phyloP scores from a whole-genome alignment of 2,888 invertebrate species.

The Pardosa pseudoannulata region DNA sequence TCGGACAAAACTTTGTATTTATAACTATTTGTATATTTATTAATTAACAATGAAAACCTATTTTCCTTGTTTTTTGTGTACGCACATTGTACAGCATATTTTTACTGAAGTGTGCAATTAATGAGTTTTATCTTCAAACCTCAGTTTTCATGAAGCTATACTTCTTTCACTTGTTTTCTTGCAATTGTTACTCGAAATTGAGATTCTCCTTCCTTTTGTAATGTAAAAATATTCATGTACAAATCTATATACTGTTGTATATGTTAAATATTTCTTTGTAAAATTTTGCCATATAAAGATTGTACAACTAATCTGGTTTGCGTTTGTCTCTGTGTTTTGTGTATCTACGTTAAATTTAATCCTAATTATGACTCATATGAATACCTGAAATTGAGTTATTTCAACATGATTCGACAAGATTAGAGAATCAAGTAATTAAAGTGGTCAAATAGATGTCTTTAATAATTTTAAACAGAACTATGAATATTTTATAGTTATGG shows the following conservation, averaged over 20 bases:
- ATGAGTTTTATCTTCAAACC: background rate
- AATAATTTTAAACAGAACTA: too few relatives aligned
- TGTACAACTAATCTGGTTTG: constrained; percentile 43
- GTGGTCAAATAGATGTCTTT: too few relatives aligned
- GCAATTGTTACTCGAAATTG: constrained; percentile 40
- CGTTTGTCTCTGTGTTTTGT: too few relatives aligned
- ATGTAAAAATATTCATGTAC: constrained; percentile 58
- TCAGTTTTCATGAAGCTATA: background rate
- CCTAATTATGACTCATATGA: too few relatives aligned
- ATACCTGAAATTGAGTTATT: too few relatives aligned
- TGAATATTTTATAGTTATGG: too few relatives aligned
- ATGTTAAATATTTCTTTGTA: constrained; percentile 68
- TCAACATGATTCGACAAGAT: too few relatives aligned
- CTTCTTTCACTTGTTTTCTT: constrained; percentile 42
- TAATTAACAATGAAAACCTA: background rate
- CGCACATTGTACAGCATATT: constrained; percentile 16
- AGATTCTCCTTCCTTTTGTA: constrained; percentile 26
- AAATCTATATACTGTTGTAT: constrained; percentile 62
- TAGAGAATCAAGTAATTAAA: too few relatives aligned
- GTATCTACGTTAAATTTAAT: too few relatives aligned
- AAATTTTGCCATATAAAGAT: constrained; percentile 69
- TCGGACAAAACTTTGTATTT: background rate
- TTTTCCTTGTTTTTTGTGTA: background rate
- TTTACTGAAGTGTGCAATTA: constrained; percentile 8
- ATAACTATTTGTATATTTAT: background rate